Percentiles rank a stretch among this genome's conserved stretches.
These are phyloP conservation scores for Myzus persicae DNA, from an alignment of 1,140 invertebrate species.

Conservation along the genomic window DNA sequence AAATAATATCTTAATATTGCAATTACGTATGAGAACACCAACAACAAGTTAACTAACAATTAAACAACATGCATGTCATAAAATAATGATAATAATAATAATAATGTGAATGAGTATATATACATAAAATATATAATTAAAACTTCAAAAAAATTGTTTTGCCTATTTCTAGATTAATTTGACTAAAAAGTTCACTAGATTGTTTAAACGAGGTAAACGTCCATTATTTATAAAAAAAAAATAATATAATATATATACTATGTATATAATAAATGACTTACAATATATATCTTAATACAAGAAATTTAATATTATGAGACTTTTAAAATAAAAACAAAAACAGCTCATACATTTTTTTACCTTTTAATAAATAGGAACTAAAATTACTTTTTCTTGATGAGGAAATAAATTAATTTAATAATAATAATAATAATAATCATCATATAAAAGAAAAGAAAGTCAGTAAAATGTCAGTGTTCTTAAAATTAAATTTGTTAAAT, in stretches of 20 bases:
- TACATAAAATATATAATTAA: neutral
- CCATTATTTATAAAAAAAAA: conserved; percentile 43
- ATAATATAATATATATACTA: conserved; percentile 1
- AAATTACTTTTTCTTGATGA: conserved; percentile 58
- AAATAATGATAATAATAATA: conserved; percentile 51
- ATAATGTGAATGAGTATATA: neutral
- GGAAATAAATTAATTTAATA: conserved; percentile 54
- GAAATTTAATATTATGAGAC: conserved; percentile 41
- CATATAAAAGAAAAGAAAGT: conserved; percentile 47
- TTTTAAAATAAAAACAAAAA: conserved; percentile 42
- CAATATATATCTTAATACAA: conserved; percentile 25
- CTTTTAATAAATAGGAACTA: conserved; percentile 58
- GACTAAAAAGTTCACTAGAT: conserved; percentile 58
- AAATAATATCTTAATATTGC: conserved; percentile 51
- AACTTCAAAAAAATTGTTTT: neutral
- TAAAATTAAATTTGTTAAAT: conserved; percentile 54
- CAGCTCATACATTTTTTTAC: conserved; percentile 50
- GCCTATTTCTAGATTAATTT: conserved; percentile 32
- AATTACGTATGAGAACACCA: conserved; percentile 38
- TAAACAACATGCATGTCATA: conserved; percentile 43
- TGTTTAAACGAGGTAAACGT: conserved; percentile 56
- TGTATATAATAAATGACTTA: neutral
- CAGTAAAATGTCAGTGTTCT: conserved; percentile 56
- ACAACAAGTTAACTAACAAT: conserved; percentile 30
- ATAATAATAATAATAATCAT: conserved; percentile 31